Conservation (phyloP, 2,797 vertebrate species). For the Syndactyla subalaris region DNA sequence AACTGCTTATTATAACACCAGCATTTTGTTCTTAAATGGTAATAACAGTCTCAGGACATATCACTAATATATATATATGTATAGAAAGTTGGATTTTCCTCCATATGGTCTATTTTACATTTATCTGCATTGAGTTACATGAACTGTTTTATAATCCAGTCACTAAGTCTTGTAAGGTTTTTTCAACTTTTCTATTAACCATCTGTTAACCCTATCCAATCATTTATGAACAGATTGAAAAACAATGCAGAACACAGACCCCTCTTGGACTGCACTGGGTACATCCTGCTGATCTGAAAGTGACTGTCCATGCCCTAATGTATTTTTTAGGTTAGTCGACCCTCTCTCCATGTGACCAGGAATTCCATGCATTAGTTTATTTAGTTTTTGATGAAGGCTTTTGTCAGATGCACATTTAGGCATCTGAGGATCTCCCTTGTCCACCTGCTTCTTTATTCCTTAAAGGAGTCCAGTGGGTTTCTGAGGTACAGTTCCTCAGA, state of each 20-base stretch:
- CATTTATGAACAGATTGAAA: background rate
- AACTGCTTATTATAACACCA: background rate
- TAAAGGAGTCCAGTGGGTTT: background rate
- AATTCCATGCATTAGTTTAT: background rate
- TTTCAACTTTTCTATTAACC: background rate
- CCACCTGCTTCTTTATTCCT: background rate
- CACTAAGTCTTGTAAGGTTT: background rate
- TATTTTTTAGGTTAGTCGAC: background rate
- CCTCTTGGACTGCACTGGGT: background rate
- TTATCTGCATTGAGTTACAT: background rate
- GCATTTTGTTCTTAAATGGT: slow-evolving; percentile 24
- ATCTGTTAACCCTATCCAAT: background rate
- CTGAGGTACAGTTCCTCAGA: background rate
- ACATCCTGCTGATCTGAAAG: background rate
- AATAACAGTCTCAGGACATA: background rate
- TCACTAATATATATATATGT: background rate
- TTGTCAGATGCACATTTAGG: background rate
- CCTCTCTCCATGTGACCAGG: background rate
- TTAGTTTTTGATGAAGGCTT: background rate
- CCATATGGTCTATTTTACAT: background rate
- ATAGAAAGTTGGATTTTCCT: background rate
- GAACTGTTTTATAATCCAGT: background rate
- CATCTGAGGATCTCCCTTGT: background rate
- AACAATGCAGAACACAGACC: background rate
- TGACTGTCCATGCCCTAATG: background rate